Conservation (phyloP, 2,888 invertebrate species). For the Caenorhabditis doughertyi region DNA sequence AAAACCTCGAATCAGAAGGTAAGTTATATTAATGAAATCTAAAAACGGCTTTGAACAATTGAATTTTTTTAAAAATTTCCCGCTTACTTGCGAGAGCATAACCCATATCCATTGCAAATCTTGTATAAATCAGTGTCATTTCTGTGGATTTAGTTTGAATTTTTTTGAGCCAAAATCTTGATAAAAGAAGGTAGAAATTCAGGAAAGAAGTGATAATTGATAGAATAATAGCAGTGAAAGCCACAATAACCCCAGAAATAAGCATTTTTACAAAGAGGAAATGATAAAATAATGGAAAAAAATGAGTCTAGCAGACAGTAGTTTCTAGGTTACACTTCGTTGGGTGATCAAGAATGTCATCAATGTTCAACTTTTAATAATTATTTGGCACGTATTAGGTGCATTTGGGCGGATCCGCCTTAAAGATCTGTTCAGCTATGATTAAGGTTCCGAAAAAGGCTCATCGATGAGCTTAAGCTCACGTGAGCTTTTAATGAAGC, state of each 20-base stretch:
- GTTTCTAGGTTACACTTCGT: too few species aligned
- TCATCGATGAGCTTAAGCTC: too few species aligned
- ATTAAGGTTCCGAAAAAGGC: too few species aligned
- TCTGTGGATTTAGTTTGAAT: not conserved
- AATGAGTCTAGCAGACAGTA: too few species aligned
- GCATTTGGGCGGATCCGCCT: too few species aligned
- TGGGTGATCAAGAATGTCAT: too few species aligned
- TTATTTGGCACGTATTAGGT: too few species aligned
- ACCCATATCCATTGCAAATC: not conserved
- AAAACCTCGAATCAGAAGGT: not conserved
- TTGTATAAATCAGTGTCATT: not conserved
- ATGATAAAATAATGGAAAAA: too few species aligned
- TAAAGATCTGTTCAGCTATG: too few species aligned
- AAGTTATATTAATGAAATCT: not conserved
- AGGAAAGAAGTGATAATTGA: not conserved
- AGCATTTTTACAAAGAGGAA: not conserved
- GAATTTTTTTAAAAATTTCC: not conserved
- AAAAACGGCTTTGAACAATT: not conserved
- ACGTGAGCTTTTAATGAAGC: too few species aligned
- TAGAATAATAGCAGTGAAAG: not conserved
- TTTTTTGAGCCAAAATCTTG: not conserved
- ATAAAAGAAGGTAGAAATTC: slow-evolving; percentile 14
- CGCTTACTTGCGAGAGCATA: slow-evolving; percentile 2
- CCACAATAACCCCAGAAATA: not conserved
- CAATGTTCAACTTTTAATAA: too few species aligned